Percentiles rank a stretch among this genome's conserved stretches.
phyloP scores from a whole-genome alignment of 2,797 vertebrate genomes.

The Eulemur albifrons region DNA sequence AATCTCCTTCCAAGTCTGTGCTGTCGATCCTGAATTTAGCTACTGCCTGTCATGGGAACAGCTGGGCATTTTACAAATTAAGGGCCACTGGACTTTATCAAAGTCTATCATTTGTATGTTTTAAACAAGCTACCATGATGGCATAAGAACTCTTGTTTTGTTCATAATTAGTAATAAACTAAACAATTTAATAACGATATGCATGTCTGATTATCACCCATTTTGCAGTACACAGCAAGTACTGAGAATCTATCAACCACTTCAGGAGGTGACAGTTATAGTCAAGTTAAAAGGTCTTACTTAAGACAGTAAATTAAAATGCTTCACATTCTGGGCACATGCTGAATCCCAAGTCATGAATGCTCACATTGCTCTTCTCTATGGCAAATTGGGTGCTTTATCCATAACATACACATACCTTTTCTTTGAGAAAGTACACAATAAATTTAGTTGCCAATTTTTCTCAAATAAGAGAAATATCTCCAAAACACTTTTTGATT shows the following conservation, averaged over 20 bases:
- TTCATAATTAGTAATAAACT: neutral
- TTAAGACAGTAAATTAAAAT: neutral
- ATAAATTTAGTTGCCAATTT: conserved; percentile 13
- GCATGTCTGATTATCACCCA: neutral
- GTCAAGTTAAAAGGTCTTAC: neutral
- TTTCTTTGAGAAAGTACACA: neutral
- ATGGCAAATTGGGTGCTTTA: neutral
- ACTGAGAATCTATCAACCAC: neutral
- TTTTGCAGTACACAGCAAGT: neutral
- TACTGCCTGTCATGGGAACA: neutral
- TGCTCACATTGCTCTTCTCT: neutral
- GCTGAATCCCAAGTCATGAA: neutral
- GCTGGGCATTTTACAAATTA: neutral
- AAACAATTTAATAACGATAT: neutral
- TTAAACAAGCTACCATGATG: neutral
- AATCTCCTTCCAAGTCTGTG: no score
- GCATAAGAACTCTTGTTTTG: neutral
- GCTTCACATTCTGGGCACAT: neutral
- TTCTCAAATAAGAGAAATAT: neutral
- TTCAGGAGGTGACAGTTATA: neutral
- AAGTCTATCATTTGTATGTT: neutral
- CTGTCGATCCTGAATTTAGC: neutral
- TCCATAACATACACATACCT: neutral
- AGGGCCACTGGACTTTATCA: neutral
- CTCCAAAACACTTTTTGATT: conserved; percentile 19